Conservation (phyloP, 2,888 invertebrate genomes). For the Drosophila helvetica region DNA sequence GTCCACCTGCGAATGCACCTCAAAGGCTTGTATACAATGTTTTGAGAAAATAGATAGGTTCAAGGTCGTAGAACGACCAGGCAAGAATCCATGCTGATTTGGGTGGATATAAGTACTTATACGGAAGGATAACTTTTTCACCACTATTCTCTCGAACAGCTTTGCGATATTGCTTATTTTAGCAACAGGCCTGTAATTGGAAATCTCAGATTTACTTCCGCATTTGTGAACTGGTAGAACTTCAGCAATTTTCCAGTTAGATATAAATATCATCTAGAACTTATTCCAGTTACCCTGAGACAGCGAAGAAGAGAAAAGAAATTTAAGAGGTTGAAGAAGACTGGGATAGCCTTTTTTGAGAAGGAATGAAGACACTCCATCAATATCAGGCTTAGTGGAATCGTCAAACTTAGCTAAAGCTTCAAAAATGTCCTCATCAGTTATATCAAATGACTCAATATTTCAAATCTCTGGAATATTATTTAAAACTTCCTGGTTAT, state of each 20-base stretch:
- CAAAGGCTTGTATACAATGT: not conserved
- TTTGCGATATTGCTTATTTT: slow-evolving; percentile 2
- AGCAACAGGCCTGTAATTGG: not conserved
- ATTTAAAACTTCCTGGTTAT: not conserved
- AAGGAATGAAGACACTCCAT: not conserved
- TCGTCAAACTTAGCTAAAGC: not conserved
- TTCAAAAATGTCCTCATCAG: not conserved
- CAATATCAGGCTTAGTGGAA: too few species aligned
- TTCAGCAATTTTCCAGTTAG: too few species aligned
- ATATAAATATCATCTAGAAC: too few species aligned
- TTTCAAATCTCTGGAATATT: not conserved
- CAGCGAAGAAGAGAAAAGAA: not conserved
- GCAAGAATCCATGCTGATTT: too few species aligned
- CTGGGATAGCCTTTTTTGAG: not conserved
- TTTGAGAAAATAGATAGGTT: not conserved
- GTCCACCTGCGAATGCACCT: not conserved
- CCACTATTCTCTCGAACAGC: not conserved
- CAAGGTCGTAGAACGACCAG: too few species aligned
- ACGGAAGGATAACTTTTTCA: not conserved
- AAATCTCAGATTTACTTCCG: not conserved
- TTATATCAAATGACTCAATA: not conserved
- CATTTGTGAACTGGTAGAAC: too few species aligned
- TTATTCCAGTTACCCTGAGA: too few species aligned
- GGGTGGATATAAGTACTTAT: too few species aligned
- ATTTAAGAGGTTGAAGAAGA: not conserved